phyloP scores from a whole-genome alignment of 2,113 vertebrate species.

The Melanocharis versteri region DNA sequence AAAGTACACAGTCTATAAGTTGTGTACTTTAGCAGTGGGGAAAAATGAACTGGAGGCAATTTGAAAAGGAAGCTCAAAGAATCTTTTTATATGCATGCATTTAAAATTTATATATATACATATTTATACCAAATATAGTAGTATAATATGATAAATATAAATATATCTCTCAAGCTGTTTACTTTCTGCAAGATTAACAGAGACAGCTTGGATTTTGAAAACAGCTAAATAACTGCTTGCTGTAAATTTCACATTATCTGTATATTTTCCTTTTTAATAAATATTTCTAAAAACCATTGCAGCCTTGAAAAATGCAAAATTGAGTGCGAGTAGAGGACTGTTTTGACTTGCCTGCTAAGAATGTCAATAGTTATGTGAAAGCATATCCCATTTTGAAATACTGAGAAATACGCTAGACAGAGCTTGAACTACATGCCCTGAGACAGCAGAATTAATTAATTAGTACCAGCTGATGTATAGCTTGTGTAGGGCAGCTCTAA shows the following conservation, averaged over 20 bases:
- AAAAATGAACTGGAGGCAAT: neutral
- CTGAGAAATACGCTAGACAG: neutral
- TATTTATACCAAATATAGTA: neutral
- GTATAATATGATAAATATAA: neutral
- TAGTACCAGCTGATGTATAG: neutral
- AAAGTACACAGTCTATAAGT: neutral
- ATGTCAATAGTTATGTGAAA: neutral
- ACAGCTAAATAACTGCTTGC: neutral
- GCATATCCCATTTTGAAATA: neutral
- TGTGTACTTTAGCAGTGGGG: neutral
- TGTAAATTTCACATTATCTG: neutral
- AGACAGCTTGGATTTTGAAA: neutral
- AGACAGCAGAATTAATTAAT: neutral
- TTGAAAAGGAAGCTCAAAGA: neutral
- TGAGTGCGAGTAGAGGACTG: neutral
- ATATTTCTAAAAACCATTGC: neutral
- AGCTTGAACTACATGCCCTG: neutral
- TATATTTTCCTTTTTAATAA: neutral
- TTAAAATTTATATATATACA: neutral
- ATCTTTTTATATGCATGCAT: neutral
- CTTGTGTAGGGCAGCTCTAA: neutral
- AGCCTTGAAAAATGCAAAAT: neutral
- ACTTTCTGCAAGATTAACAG: neutral
- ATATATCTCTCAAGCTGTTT: neutral
- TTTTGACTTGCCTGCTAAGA: neutral